Evolutionary conservation across 2,888 invertebrate species (phyloP).

Genomic region (Philopedon plagiatum): DNA sequence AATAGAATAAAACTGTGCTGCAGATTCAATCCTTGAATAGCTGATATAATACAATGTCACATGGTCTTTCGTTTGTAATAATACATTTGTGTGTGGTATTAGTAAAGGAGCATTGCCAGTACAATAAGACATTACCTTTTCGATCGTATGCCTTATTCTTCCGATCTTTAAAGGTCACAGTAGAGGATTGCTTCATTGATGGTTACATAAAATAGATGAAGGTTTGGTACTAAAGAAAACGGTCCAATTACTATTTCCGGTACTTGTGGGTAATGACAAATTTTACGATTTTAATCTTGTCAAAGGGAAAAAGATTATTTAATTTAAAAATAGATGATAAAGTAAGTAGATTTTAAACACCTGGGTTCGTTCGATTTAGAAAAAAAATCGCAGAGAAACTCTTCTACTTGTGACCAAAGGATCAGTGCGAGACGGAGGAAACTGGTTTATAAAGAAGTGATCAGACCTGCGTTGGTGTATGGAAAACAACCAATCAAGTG

Average conservation of each 20-base stretch:
- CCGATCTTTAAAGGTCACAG: conserved; percentile 1
- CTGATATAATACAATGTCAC: conserved; percentile 70
- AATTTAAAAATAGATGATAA: too few species aligned
- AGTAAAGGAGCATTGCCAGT: conserved; percentile 65
- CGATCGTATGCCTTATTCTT: conserved; percentile 28
- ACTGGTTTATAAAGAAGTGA: too few species aligned
- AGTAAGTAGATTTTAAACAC: too few species aligned
- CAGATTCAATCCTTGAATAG: conserved; percentile 67
- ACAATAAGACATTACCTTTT: conserved; percentile 54
- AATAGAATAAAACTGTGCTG: conserved; percentile 68
- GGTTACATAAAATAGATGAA: conserved; percentile 23
- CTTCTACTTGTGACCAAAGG: too few species aligned
- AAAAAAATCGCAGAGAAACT: too few species aligned
- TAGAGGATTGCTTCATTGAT: conserved; percentile 13
- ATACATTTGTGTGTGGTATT: conserved; percentile 68
- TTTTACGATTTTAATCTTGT: background rate
- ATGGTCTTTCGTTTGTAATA: conserved; percentile 68
- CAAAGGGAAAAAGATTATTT: too few species aligned
- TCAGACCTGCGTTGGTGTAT: too few species aligned
- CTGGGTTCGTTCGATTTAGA: too few species aligned
- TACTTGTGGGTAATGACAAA: background rate
- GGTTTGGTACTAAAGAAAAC: conserved; percentile 25
- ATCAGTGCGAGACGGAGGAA: too few species aligned
- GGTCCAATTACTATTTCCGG: conserved; percentile 36
- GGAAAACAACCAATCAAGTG: too few species aligned